A percentile compares a stretch with the other conserved stretches of the same genome.
phyloP scores from a whole-genome alignment of 2,888 invertebrate species.

The Epiblema foenella region DNA sequence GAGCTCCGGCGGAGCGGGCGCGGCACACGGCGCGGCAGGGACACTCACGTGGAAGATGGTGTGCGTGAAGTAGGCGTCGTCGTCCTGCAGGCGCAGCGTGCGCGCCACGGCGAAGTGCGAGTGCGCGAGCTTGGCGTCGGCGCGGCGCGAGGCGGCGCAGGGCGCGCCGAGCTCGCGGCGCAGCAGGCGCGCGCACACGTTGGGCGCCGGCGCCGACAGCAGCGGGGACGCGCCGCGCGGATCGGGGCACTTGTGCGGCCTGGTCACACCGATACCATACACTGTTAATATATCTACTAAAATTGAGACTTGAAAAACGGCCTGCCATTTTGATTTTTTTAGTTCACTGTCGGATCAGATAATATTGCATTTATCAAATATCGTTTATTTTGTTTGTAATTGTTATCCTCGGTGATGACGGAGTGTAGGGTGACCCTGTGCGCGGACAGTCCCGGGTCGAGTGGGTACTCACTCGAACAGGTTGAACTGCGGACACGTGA shows the following conservation, averaged over 20 bases:
- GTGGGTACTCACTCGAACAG: too few relatives aligned
- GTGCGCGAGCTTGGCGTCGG: conserved; percentile 68
- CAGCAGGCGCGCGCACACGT: conserved; percentile 93
- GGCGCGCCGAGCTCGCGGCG: conserved; percentile 50
- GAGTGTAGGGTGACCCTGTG: too few relatives aligned
- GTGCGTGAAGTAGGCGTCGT: conserved; percentile 88
- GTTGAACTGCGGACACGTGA: too few relatives aligned
- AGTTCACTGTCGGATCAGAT: too few relatives aligned
- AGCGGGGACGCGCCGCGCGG: conserved; percentile 59
- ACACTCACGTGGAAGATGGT: conserved; percentile 86
- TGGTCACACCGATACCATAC: conserved; percentile 57
- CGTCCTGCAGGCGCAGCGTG: conserved; percentile 80
- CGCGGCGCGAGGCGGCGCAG: conserved; percentile 63
- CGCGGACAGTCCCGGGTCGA: too few relatives aligned
- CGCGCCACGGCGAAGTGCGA: conserved; percentile 78
- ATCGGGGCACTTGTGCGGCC: conserved; percentile 98
- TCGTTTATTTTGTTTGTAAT: too few relatives aligned
- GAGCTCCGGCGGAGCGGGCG: too few relatives aligned
- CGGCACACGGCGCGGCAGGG: too few relatives aligned
- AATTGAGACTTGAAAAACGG: neutral
- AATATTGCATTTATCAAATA: too few relatives aligned
- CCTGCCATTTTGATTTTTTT: neutral
- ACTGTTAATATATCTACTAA: neutral
- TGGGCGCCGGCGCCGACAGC: conserved; percentile 86
- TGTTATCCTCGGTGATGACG: too few relatives aligned